A percentile compares a stretch with the other conserved stretches of the same genome.
Evolutionary conservation across 2,797 vertebrate species (phyloP).

Genomic region (Lagocephalus sceleratus): DNA sequence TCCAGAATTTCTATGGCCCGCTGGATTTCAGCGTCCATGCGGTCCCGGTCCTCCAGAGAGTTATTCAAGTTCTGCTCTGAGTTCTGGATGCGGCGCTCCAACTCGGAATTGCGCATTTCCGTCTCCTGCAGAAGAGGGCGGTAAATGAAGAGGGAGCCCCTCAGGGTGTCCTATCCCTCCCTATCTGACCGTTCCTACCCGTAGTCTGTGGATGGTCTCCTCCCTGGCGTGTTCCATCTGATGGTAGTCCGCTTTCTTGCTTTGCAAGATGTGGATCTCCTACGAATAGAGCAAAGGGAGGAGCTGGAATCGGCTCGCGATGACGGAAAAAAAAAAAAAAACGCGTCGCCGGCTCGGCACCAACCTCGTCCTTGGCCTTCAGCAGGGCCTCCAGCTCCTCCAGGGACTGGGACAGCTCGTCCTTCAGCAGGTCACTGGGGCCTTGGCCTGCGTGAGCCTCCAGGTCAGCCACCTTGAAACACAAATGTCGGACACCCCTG

Average conservation of each 20-base stretch:
- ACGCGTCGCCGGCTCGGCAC: background rate
- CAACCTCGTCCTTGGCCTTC: constrained; percentile 92
- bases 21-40: constrained; percentile 81
- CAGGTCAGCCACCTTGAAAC: constrained; percentile 84
- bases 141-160: background rate
- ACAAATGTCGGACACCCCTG: constrained; percentile 5
- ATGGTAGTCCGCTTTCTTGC: constrained; percentile 79
- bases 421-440: constrained; percentile 78
- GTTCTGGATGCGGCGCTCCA: constrained; percentile 85
- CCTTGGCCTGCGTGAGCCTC: constrained; percentile 82
- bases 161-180: too few relatives aligned
- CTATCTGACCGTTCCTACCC: constrained; percentile 70
- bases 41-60: constrained; percentile 81
- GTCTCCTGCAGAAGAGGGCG: constrained; percentile 74
- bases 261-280: constrained; percentile 92
- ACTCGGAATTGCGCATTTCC: constrained; percentile 84
- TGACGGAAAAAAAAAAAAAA: background rate
- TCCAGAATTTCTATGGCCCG: constrained; percentile 90
- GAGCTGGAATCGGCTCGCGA: background rate
- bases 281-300: constrained; percentile 50
- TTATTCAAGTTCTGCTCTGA: constrained; percentile 79
- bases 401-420: constrained; percentile 83
- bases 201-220: constrained; percentile 86
- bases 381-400: constrained; percentile 89
- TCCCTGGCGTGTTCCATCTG: constrained; percentile 81